Conservation (phyloP, 2,113 vertebrate genomes). For the Hyperopisus bebe region DNA sequence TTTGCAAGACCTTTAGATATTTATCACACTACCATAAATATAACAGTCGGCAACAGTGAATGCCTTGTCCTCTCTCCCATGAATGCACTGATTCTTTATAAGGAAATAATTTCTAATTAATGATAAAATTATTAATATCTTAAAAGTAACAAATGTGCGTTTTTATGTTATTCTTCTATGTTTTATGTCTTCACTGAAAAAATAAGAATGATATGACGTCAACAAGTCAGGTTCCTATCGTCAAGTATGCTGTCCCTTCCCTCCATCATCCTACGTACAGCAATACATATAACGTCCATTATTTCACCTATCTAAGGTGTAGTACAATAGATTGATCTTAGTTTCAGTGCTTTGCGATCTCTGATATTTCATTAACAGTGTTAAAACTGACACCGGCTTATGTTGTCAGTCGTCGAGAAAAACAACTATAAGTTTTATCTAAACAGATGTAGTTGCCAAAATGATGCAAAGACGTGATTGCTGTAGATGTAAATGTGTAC, state of each 20-base stretch:
- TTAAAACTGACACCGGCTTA: neutral
- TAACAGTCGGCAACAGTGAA: neutral
- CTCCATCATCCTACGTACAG: neutral
- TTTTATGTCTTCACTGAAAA: too few relatives aligned
- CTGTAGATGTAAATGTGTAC: neutral
- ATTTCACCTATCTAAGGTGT: neutral
- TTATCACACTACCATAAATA: neutral
- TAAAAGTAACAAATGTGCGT: neutral
- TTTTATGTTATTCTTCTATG: too few relatives aligned
- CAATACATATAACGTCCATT: neutral
- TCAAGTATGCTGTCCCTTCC: neutral
- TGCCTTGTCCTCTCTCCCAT: neutral
- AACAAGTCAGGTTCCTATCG: neutral
- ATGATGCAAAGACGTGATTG: neutral
- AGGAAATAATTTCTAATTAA: neutral
- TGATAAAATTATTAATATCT: neutral
- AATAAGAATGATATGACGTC: neutral
- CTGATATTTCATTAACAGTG: neutral
- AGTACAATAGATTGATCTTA: neutral
- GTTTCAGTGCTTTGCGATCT: neutral
- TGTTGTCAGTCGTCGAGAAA: neutral
- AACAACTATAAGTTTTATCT: neutral
- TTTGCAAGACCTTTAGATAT: neutral
- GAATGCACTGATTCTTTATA: neutral
- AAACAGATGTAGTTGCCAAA: neutral